Conservation (phyloP, 64 coral and sea anemone genomes). For the Catalaphyllia jardinei region DNA sequence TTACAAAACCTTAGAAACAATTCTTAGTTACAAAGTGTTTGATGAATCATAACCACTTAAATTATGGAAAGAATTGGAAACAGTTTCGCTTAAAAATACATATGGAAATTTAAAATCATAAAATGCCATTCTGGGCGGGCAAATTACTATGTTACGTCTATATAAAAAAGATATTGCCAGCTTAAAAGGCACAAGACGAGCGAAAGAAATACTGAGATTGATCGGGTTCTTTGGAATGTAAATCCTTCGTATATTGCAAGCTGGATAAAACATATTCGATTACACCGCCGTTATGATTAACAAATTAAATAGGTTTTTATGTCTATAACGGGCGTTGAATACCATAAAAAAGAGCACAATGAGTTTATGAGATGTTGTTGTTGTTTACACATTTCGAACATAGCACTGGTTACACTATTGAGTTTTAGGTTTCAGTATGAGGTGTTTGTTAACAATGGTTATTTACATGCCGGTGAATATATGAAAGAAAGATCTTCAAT, state of each 20-base stretch:
- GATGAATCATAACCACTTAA: neutral
- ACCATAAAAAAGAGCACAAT: too few relatives aligned
- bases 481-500: too few relatives aligned
- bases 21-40: neutral
- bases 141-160: neutral
- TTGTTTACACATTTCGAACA: too few relatives aligned
- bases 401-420: too few relatives aligned
- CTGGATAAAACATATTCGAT: neutral
- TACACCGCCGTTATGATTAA: neutral
- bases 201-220: neutral
- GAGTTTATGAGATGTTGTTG: too few relatives aligned
- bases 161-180: neutral
- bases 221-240: neutral
- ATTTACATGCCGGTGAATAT: too few relatives aligned
- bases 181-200: neutral
- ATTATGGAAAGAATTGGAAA: neutral
- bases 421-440: too few relatives aligned
- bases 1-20: neutral
- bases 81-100: neutral
- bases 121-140: neutral
- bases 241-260: neutral
- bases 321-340: too few relatives aligned
- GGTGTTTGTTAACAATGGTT: too few relatives aligned
- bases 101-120: neutral
- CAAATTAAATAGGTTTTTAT: too few relatives aligned